These are phyloP conservation scores for Conger conger DNA, from an alignment of 2,113 vertebrate species.

Conservation along the genomic window DNA sequence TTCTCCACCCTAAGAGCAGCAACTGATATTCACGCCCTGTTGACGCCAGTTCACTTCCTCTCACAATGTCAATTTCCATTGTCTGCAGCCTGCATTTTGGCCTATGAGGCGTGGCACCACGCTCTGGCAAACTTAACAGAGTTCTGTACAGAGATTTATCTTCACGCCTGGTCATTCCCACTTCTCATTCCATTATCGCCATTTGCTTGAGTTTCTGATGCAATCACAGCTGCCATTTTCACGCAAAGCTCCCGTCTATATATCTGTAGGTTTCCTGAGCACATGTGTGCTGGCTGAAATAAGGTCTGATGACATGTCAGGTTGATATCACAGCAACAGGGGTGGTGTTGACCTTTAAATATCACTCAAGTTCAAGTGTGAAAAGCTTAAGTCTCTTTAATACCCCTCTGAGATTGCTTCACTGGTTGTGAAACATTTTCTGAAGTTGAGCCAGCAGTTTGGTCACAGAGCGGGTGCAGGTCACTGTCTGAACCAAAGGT, in stretches of 20 bases:
- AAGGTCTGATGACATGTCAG: background rate
- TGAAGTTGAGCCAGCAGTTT: background rate
- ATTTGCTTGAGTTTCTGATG: background rate
- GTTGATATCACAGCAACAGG: background rate
- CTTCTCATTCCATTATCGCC: background rate
- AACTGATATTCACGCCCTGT: background rate
- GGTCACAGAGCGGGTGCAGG: background rate
- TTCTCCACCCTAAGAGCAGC: background rate
- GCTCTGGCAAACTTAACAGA: background rate
- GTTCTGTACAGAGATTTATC: background rate
- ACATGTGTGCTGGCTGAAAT: background rate
- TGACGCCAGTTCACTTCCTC: background rate
- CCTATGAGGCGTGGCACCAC: background rate
- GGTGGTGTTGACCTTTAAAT: background rate
- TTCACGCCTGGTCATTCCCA: too few species aligned
- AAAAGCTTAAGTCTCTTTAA: background rate
- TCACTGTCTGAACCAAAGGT: background rate
- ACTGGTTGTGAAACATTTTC: background rate
- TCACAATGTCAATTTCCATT: background rate
- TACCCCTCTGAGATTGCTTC: background rate
- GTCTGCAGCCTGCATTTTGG: background rate
- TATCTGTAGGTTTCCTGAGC: background rate
- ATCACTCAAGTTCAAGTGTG: constrained; percentile 3
- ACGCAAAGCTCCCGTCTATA: background rate
- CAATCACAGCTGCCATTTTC: background rate